Conservation (phyloP, 2,888 invertebrate species). For the Drymonia ruficornis region DNA sequence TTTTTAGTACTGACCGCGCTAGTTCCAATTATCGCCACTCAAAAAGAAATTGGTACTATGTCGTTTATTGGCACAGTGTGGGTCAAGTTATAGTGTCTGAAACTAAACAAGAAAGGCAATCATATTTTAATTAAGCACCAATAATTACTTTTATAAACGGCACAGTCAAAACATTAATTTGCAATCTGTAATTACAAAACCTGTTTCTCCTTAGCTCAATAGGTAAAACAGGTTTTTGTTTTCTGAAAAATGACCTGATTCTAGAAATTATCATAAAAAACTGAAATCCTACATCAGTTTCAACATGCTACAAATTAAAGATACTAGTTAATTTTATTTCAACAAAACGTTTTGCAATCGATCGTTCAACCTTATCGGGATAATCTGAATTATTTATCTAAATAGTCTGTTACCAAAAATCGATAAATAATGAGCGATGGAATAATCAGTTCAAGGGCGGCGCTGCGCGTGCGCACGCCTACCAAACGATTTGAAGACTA, state of each 20-base stretch:
- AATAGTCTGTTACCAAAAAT: conserved; percentile 59
- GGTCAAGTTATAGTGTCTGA: no score
- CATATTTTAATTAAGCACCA: neutral
- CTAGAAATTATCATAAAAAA: neutral
- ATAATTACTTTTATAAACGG: neutral
- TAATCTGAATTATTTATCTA: conserved; percentile 58
- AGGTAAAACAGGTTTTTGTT: conserved; percentile 6
- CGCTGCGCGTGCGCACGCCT: conserved; percentile 50
- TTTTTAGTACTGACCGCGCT: no score
- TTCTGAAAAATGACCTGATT: neutral
- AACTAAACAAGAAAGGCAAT: neutral
- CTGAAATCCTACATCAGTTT: neutral
- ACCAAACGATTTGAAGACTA: conserved; percentile 32
- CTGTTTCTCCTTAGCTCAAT: neutral
- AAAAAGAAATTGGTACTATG: no score
- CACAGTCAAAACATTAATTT: neutral
- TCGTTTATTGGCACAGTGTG: no score
- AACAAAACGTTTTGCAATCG: conserved; percentile 28
- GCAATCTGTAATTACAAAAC: neutral
- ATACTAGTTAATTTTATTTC: conserved; percentile 13
- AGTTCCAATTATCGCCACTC: no score
- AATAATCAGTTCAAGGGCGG: conserved; percentile 60
- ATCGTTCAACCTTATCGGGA: conserved; percentile 39
- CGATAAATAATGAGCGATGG: conserved; percentile 57
- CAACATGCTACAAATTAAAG: conserved; percentile 17